A percentile compares a stretch with the other conserved stretches of the same genome.
phyloP scores from a whole-genome alignment of 2,888 invertebrate genomes.

The Desoria tigrina region DNA sequence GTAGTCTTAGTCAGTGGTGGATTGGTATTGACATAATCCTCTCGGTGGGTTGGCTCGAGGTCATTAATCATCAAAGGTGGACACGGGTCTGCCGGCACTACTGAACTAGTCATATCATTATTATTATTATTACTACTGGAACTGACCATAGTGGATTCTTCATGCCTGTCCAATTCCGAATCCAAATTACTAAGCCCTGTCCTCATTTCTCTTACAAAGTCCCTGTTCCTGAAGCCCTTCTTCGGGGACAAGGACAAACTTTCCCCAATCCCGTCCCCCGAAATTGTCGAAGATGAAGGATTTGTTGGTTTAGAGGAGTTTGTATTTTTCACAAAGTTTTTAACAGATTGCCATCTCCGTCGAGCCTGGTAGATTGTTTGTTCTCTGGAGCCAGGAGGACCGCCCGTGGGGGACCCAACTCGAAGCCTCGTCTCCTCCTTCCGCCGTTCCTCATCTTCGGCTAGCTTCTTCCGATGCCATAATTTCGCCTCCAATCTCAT shows the following conservation, averaged over 20 bases:
- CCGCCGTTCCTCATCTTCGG: conserved; percentile 43
- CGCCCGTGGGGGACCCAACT: conserved; percentile 23
- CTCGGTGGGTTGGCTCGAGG: not conserved
- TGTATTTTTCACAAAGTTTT: conserved; percentile 47
- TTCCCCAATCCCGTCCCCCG: not conserved
- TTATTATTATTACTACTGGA: not conserved
- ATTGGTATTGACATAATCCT: conserved; percentile 24
- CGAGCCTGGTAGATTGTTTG: conserved; percentile 51
- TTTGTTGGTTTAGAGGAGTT: conserved; percentile 7
- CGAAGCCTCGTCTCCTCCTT: conserved; percentile 31
- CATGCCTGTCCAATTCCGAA: not conserved
- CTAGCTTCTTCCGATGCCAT: conserved; percentile 44
- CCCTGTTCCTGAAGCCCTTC: not conserved
- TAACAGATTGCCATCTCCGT: conserved; percentile 51
- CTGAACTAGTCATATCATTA: not conserved
- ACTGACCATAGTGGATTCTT: not conserved
- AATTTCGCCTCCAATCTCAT: conserved; percentile 44
- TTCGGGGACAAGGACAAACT: not conserved
- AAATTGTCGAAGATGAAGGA: conserved; percentile 11
- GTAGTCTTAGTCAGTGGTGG: too few species aligned
- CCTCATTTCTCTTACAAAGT: not conserved
- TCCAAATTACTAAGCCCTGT: not conserved
- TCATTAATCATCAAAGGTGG: conserved; percentile 25
- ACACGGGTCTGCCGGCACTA: conserved; percentile 10
- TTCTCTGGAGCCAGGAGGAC: conserved; percentile 48